Base-by-base conservation (phyloP, 2,113 vertebrate genomes). In the Myotis lucifugus region DNA sequence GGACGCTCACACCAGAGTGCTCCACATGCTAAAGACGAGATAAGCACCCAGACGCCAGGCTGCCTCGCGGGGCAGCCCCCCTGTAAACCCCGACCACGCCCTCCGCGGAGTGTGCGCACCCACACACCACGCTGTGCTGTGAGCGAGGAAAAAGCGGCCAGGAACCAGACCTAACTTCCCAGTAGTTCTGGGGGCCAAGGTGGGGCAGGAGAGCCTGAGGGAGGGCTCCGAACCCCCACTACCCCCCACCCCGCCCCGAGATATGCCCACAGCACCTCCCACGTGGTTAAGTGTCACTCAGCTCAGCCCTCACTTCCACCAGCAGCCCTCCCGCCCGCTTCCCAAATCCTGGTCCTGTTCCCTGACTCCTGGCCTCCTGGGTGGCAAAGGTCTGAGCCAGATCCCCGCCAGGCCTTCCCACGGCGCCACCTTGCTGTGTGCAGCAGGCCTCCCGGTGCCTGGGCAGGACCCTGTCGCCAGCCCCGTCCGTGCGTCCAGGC, bases 121-220 rank as follows among this genome's bases (percentile, higher is more conserved):
- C 2, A 1, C 10, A 0, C 18, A 34, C 72, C 67, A 15, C 6
- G 0, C 25, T 12, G 19, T 2, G 0, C 25, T 12, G 19, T 2
- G 21, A 42, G 42, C 25, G 12, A 4, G 32, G 7, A 1, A 4
- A 8, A 5, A 32, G 34, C 17, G 13, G 56, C 15, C 27, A 18
- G 69, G n/a, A 37, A 4, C 32, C n/a, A 40, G 29, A 5, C 48
- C 11, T 5, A 2, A 7, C 82, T 19, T 1, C 12, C 54, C 50
- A 48, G 25, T 2, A 5, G 37, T 50, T 59, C 42, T 69, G 14
- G 59, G 46, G 25, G 23, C 8, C 15, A 27, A 5, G 34, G 3
- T 7, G 14, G 69, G 81, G 17, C 10, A 1, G 5, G n/a, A 6
- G 23, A 17, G 32, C 0, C n/a, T 0, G n/a, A n/a, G 2, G 17